Base-by-base conservation (phyloP, 2,888 invertebrate species). In the Antheraea assamensis region DNA sequence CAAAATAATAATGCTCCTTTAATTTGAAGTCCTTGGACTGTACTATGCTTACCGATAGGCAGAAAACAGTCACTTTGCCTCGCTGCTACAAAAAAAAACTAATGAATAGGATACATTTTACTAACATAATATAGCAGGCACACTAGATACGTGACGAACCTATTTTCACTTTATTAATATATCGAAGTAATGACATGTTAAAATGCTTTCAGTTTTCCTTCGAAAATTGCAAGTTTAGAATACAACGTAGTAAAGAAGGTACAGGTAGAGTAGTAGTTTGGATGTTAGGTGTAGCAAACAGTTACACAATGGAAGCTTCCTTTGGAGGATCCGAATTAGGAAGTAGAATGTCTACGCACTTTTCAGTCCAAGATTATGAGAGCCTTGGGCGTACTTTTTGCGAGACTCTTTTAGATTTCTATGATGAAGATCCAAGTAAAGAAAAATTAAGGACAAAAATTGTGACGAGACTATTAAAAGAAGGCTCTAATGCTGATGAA, bases 281-380 rank as follows among this genome's bases (percentile, higher is more conserved):
- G 98, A 97, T 98, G 95, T 96, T 99, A 95, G 99, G 99, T 35
- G 97, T 99, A 70, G 97, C 97, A 75, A 98, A 99, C 85, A 99
- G 98, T 89, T 99, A 98, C 87, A 99, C 99, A 7, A 96, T 99
- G 96, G 99, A 99, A 93, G 98, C 99, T 13, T 98, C 99, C 0
- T 98, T 99, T 89, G 98, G 98, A 72, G 99, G 99, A 17, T 98
- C 98, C 3, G 96, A 96, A 78, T 91, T 98, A 74, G 98, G 98
- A 3, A 96, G 97, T 70, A 96, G 98, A 86, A 95, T 96, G 81
- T 97, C 97, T 8, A 98, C 97, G 30, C 99, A 99, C 89, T 99
- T 98, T 87, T 96, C 96, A 42, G 96, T 96, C n/a, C 95, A 95
- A 87, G 95, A 95, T 78, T 95, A 92, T 75, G 95, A 95, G 83